Base-by-base conservation (phyloP, 1,140 invertebrate genomes). In the Drosophila leontia region DNA sequence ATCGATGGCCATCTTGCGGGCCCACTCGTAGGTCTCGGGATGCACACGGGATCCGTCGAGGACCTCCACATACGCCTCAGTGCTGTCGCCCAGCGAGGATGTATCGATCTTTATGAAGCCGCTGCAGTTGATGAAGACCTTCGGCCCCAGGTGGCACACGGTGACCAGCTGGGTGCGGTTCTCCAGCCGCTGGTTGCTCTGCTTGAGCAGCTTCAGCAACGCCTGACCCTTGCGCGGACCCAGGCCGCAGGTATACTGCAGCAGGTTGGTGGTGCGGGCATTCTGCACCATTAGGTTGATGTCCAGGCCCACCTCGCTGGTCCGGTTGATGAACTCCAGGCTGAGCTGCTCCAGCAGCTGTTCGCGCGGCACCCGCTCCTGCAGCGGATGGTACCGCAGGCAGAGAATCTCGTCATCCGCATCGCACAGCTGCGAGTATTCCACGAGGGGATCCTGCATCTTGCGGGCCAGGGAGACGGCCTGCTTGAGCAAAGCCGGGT, bases 91-190 rank as follows among this genome's bases (percentile, higher is more conserved):
- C 19, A 99, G 93, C 75, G 97, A 97, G 81, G 97, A 98, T 0
- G 98, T 99, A 78, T 99, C 99, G 70, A 99, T 99, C 94, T 98
- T 99, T 26, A 99, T 99, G 85, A 99, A 99, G 39, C 99, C 99
- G 42, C 99, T 98, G 94, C 98, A 99, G 92, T 99, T 99, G 71
- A 99, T 98, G 82, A 99, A 99, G 0, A 99, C 98, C 94, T 99
- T 99, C 0, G 99, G 98, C 3, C 99, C 99, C 97, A 99, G 97
- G 82, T 99, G 97, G 93, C 98, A 99, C 3, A 96, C 94, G 0
- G 98, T 99, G 1, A 99, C 98, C 2, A 99, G 93, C 91, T 99
- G 98, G 0, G 98, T 98, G 92, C 99, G 94, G 92, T 99, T 99
- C 93, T 99, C 98, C 26, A 99, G 92, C 35, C 98, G 95, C 85